Percentiles rank a stretch among this genome's conserved stretches.
Conservation (phyloP, 2,888 invertebrate genomes). For the Sesia bembeciformis region DNA sequence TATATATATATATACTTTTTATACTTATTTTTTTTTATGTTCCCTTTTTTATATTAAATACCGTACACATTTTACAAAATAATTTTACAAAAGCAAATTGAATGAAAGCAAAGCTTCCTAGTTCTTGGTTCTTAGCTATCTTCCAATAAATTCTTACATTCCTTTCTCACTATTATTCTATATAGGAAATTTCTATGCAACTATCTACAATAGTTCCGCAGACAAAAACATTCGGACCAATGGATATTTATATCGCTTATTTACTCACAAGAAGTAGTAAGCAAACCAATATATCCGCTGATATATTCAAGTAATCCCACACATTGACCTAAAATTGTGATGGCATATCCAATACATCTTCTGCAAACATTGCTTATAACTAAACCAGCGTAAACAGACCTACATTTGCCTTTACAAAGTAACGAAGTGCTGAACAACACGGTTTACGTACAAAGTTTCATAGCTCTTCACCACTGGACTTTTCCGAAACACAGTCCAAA, state of each 20-base stretch:
- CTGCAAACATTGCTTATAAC: slow-evolving; percentile 21
- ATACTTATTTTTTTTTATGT: too few relatives aligned
- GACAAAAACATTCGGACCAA: background rate
- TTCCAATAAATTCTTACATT: too few relatives aligned
- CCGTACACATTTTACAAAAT: too few relatives aligned
- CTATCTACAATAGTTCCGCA: background rate
- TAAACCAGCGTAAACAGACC: slow-evolving; percentile 21
- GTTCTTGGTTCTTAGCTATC: too few relatives aligned
- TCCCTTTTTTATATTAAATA: too few relatives aligned
- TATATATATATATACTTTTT: too few relatives aligned
- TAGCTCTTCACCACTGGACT: slow-evolving; percentile 23
- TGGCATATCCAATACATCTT: slow-evolving; percentile 31
- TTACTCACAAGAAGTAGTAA: slow-evolving; percentile 9
- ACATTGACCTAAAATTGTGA: slow-evolving; percentile 24
- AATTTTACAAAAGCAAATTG: too few relatives aligned
- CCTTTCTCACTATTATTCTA: too few relatives aligned
- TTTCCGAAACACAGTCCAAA: slow-evolving; percentile 22
- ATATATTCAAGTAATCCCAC: slow-evolving; percentile 29
- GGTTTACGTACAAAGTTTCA: slow-evolving; percentile 4
- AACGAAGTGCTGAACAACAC: background rate
- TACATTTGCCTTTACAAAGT: slow-evolving; percentile 8
- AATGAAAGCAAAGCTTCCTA: too few relatives aligned
- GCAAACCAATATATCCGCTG: slow-evolving; percentile 15
- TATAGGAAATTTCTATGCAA: too few relatives aligned
- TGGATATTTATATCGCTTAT: slow-evolving; percentile 5